Evolutionary conservation across 2,113 vertebrate genomes (phyloP).

Genomic region (Mustelus asterias): DNA sequence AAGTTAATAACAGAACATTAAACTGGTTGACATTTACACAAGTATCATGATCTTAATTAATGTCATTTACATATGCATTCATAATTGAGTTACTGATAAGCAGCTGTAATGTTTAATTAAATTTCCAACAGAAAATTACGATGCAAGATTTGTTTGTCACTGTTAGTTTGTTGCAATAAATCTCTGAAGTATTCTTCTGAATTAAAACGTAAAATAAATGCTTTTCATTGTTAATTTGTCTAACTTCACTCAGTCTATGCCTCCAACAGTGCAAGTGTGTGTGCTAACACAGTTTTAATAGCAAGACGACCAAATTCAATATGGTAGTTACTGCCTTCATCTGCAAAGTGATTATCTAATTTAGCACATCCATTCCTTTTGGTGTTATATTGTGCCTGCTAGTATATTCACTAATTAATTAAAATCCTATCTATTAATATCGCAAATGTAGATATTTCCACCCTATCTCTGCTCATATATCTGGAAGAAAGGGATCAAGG

Average conservation of each 20-base stretch:
- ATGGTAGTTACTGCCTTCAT: neutral
- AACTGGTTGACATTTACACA: slow-evolving; percentile 69
- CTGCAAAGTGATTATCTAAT: neutral
- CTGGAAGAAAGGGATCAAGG: neutral
- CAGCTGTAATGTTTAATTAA: slow-evolving; percentile 80
- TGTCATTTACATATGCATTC: slow-evolving; percentile 79
- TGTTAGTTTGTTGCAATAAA: slow-evolving; percentile 70
- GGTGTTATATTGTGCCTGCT: neutral
- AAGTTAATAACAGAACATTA: slow-evolving; percentile 75
- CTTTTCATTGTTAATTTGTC: slow-evolving; percentile 68
- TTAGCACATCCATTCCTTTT: neutral
- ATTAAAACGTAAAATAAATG: slow-evolving; percentile 75
- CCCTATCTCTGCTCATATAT: neutral
- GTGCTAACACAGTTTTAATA: neutral
- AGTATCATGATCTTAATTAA: slow-evolving; percentile 78
- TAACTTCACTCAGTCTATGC: slow-evolving; percentile 51
- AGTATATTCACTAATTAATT: slow-evolving; percentile 4
- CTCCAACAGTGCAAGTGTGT: neutral
- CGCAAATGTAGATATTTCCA: neutral
- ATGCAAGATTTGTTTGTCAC: slow-evolving; percentile 70
- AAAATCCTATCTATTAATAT: neutral
- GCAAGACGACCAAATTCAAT: neutral
- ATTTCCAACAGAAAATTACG: slow-evolving; percentile 73
- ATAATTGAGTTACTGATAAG: slow-evolving; percentile 76
- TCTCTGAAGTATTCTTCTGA: slow-evolving; percentile 74